A percentile compares a stretch with the other conserved stretches of the same genome.
phyloP scores from a whole-genome alignment of 1,140 invertebrate genomes.

The Polypedilum pembai region DNA sequence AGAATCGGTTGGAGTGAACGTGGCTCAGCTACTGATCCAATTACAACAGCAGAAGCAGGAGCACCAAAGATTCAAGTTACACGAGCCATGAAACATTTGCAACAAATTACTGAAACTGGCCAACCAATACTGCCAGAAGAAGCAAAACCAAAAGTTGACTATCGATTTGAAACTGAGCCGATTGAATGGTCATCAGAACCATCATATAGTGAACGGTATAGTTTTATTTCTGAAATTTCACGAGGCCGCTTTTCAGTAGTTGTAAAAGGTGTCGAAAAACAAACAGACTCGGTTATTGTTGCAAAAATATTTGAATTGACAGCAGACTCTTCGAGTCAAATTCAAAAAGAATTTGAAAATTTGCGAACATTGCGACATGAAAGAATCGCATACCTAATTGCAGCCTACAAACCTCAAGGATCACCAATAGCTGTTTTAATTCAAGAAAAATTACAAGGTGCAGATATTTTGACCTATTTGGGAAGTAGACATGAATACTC shows the following conservation, averaged over 20 bases:
- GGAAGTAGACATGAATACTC: conserved; percentile 78
- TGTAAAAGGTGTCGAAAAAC: conserved; percentile 71
- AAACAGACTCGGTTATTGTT: conserved; percentile 61
- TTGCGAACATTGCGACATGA: conserved; percentile 75
- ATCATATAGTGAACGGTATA: conserved; percentile 63
- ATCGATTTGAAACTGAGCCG: conserved; percentile 63
- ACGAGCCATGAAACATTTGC: conserved; percentile 72
- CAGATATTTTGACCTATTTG: conserved; percentile 84
- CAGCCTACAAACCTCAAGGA: conserved; percentile 60
- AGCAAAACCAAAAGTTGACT: conserved; percentile 57
- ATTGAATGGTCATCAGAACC: conserved; percentile 60
- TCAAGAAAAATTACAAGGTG: conserved; percentile 81
- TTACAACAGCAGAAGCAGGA: conserved; percentile 60
- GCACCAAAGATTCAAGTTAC: conserved; percentile 63
- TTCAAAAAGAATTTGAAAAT: conserved; percentile 73
- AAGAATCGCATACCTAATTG: conserved; percentile 66
- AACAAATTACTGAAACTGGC: conserved; percentile 72
- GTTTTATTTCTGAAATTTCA: conserved; percentile 72
- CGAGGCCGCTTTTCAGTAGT: conserved; percentile 80
- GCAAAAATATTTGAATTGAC: conserved; percentile 71
- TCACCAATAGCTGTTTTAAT: conserved; percentile 63
- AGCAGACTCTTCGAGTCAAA: conserved; percentile 55
- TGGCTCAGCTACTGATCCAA: conserved; percentile 61
- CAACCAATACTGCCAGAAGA: conserved; percentile 60
- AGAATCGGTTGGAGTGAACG: conserved; percentile 87